Evolutionary conservation across 2,888 invertebrate genomes (phyloP).

Genomic region (Clitarchus hookeri): DNA sequence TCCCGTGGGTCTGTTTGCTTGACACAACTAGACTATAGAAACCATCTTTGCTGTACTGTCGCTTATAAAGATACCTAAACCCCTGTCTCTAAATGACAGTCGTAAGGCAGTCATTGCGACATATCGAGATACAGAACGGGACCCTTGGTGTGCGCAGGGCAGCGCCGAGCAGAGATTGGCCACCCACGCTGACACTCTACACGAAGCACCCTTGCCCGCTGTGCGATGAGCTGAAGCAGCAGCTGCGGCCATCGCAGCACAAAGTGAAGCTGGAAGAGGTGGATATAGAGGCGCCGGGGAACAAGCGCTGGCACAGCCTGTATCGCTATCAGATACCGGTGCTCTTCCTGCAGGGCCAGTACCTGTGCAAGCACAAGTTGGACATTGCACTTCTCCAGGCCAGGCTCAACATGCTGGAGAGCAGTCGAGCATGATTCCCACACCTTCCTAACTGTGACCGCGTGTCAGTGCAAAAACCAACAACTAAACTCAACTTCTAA

Average conservation of each 20-base stretch:
- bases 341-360: constrained; percentile 80
- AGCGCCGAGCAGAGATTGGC: constrained; percentile 45
- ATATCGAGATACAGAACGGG: too few species aligned
- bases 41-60: too few species aligned
- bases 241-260: constrained; percentile 57
- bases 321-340: constrained; percentile 89
- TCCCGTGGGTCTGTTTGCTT: too few species aligned
- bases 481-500: too few species aligned
- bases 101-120: too few species aligned
- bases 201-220: constrained; percentile 82
- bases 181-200: constrained; percentile 74
- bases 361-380: constrained; percentile 76
- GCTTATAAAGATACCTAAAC: too few species aligned
- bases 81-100: too few species aligned
- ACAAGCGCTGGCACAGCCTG: constrained; percentile 71
- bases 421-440: background rate
- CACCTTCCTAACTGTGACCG: too few species aligned
- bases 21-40: too few species aligned
- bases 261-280: constrained; percentile 72
- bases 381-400: constrained; percentile 52
- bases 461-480: too few species aligned
- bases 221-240: constrained; percentile 74
- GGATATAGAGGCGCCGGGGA: constrained; percentile 74
- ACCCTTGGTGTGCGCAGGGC: background rate
- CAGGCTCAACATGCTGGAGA: constrained; percentile 20